Evolutionary conservation across 2,797 vertebrate species (phyloP).

Genomic region (Anniella stebbinsi): DNA sequence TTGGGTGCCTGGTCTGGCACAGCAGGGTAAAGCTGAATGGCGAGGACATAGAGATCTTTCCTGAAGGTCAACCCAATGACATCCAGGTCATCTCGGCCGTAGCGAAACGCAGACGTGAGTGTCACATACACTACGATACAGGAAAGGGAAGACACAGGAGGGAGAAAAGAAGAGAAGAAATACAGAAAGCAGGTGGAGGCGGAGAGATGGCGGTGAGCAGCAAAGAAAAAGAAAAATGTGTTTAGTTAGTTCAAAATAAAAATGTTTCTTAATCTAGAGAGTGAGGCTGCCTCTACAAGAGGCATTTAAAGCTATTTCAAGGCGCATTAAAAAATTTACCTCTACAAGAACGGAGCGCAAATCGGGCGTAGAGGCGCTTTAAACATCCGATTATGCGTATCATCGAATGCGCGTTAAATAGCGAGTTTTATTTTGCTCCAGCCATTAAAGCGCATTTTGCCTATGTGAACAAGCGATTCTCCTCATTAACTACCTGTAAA

Average conservation of each 20-base stretch:
- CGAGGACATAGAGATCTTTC: slow-evolving; percentile 88
- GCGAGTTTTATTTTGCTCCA: no score
- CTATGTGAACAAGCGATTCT: no score
- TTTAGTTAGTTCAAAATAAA: slow-evolving; percentile 17
- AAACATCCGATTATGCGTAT: no score
- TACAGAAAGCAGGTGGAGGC: not conserved
- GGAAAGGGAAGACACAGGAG: not conserved
- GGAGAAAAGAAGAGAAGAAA: not conserved
- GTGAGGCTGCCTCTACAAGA: no score
- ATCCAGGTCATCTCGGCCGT: slow-evolving; percentile 90
- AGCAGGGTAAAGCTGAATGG: slow-evolving; percentile 85
- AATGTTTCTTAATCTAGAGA: slow-evolving; percentile 4
- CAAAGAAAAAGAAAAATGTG: not conserved
- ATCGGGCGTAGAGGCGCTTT: no score
- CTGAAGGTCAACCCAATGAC: slow-evolving; percentile 90
- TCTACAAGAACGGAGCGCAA: no score
- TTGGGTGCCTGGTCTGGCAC: slow-evolving; percentile 72
- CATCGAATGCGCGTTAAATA: no score
- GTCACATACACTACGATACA: slow-evolving; percentile 84
- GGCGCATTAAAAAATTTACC: no score
- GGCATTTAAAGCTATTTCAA: no score
- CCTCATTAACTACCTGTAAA: no score
- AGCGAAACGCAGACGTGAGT: slow-evolving; percentile 90
- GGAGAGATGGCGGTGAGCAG: not conserved
- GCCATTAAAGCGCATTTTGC: no score